Evolutionary conservation across 2,888 invertebrate genomes (phyloP), one percentile per base, ranked within the genome.

Genomic region (Meganola albula): DNA sequence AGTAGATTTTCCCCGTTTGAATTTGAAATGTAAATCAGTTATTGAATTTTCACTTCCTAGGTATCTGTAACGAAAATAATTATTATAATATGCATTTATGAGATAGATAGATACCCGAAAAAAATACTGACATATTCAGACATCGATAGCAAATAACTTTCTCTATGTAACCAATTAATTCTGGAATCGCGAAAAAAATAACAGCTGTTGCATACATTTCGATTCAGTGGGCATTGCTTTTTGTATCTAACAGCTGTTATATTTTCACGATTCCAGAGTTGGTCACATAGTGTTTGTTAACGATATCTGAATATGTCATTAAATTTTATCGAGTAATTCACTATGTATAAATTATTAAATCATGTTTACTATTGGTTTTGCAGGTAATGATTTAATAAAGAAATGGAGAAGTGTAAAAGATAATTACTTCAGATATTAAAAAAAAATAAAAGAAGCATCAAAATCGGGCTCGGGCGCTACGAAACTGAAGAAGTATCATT

Each of bases 361-460:
- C 34, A 11, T 35, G 30, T 33, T 34, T 33, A 36, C 25, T 34
- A 38, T 34, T 34, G 27, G 25, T 27, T 34, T 38, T 42, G 21
- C 23, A 23, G 14, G 34, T 34, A 34, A 24, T 24, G 13, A 28
- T 29, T 24, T 34, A 29, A 4, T 39, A 7, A 39, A 37, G 14
- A 44, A 44, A 27, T 44, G 43, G 40, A 40, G 37, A 37, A 33
- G 29, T 31, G 9, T 42, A 2, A 44, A 44, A 35, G 44, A 44
- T 37, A 41, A 39, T 34, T 43, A 1, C 27, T 34, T 24, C 29
- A 38, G 35, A 38, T 37, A 48, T 11, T 34, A 1, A 34, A 44
- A 48, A 42, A 44, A 46, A 43, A 5, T 43, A 31, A 43, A 45
- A 46, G 40, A 46, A 32, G 32, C 29, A 27, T 44, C 39, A 32